Conservation (phyloP, 2,888 invertebrate species). For the Aporophyla nigra region DNA sequence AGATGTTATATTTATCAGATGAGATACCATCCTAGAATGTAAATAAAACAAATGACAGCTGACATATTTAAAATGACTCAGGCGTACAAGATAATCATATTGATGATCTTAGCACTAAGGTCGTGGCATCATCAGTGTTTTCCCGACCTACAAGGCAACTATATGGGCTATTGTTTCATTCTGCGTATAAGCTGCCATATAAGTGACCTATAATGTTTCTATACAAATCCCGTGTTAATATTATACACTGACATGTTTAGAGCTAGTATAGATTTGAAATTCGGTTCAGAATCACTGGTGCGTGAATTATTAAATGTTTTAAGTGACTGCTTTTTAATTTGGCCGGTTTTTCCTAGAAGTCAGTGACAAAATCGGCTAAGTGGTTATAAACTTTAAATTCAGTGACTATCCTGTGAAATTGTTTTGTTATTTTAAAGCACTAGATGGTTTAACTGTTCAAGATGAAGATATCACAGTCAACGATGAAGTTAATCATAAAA, state of each 20-base stretch:
- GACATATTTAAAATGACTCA: constrained; percentile 47
- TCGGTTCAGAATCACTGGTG: constrained; percentile 41
- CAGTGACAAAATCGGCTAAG: background rate
- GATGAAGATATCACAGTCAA: constrained; percentile 78
- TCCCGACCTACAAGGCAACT: constrained; percentile 44
- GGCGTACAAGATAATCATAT: constrained; percentile 19
- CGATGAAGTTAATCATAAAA: constrained; percentile 78
- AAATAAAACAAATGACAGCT: constrained; percentile 13
- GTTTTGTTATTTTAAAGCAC: background rate
- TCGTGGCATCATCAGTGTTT: constrained; percentile 35
- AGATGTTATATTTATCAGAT: background rate
- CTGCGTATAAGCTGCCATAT: constrained; percentile 59
- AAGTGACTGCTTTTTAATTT: background rate
- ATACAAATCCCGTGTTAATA: constrained; percentile 63
- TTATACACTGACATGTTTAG: constrained; percentile 10
- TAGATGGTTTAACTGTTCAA: constrained; percentile 35
- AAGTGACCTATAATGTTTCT: constrained; percentile 61
- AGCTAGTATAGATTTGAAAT: constrained; percentile 37
- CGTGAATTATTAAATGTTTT: background rate
- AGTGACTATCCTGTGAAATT: constrained; percentile 2
- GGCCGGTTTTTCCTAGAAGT: background rate
- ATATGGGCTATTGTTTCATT: constrained; percentile 63
- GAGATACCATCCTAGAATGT: background rate
- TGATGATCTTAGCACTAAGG: constrained; percentile 21
- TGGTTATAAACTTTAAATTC: background rate